phyloP scores from a whole-genome alignment of 2,888 invertebrate genomes.

The Criorhina ranunculi region DNA sequence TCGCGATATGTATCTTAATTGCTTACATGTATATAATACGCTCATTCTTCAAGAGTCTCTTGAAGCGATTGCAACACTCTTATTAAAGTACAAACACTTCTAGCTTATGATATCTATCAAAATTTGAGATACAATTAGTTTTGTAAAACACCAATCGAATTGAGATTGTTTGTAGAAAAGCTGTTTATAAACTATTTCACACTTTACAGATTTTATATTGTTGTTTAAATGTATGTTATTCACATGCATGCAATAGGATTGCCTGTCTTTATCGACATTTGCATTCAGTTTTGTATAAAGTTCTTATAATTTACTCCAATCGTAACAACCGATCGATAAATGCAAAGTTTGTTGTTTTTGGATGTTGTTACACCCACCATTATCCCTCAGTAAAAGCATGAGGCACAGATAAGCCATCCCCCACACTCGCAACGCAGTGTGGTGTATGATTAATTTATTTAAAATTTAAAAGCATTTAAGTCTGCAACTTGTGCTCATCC shows the following conservation, averaged over 20 bases:
- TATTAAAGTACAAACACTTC: background rate
- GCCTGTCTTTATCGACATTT: constrained; percentile 1
- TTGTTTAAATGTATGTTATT: constrained; percentile 1
- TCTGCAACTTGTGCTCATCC: constrained; percentile 6
- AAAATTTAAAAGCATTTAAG: constrained; percentile 16
- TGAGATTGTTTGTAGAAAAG: background rate
- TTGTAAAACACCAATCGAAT: background rate
- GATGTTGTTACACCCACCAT: too few relatives aligned
- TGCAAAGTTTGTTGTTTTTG: background rate
- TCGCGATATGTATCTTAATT: background rate
- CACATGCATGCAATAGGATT: constrained; percentile 18
- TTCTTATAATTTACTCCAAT: background rate
- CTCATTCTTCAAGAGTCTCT: constrained; percentile 24
- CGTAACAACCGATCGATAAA: background rate
- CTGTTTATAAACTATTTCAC: background rate
- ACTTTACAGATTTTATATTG: background rate
- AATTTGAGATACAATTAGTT: background rate
- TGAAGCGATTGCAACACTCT: background rate
- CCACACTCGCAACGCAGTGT: background rate
- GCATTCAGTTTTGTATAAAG: background rate
- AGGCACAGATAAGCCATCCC: background rate
- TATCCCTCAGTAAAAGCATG: constrained; percentile 12
- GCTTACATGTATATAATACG: background rate
- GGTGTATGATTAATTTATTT: constrained; percentile 30
- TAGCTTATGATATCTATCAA: background rate